Base-by-base conservation (phyloP, 2,113 vertebrate genomes). In the Panthera tigris region DNA sequence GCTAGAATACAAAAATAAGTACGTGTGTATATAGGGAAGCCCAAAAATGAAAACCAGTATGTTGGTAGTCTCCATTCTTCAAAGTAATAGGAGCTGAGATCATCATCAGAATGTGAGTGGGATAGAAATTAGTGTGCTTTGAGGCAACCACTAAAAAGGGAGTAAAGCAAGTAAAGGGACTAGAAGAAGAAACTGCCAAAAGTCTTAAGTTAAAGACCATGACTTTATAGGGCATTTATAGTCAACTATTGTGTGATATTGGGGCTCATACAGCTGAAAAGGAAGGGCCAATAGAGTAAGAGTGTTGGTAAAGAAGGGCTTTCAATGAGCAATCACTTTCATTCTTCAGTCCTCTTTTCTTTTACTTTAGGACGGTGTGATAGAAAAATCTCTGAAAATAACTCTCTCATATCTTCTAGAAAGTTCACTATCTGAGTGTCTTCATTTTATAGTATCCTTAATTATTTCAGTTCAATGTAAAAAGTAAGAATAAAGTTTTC, bases 401-500 rank as follows among this genome's bases (percentile, higher is more conserved):
- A 41, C 7, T 57, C 36, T 29, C 31, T 50, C 88, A 4, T 71
- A 63, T 73, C 31, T 11, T 8, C 15, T 83, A 87, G 93, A 82
- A 69, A 25, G 10, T 86, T 1, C 1, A 69, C 18, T 89, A 31
- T 36, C 41, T 81, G 48, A 76, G 13, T 6, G 29, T 97, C n/a
- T 92, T 89, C 52, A 55, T 88, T 61, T 95, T 50, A 66, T 31
- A 76, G 1, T 69, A 39, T 25, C 39, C 27, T 86, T 91, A 65
- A 88, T 79, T 94, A 73, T 63, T 68, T 94, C 57, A 96, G 33
- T 12, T 89, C 82, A 71, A 48, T 81, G 48, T 39, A 21, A 69
- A 97, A 94, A 89, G 57, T 10, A 87, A 84, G 33, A 89, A 74
- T 68, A 71, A 68, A 65, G 7, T 84, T 94, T 94, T 45, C 16